These are phyloP conservation scores for Micoletzkya japonica DNA, from an alignment of 2,888 invertebrate species.

Conservation along the genomic window DNA sequence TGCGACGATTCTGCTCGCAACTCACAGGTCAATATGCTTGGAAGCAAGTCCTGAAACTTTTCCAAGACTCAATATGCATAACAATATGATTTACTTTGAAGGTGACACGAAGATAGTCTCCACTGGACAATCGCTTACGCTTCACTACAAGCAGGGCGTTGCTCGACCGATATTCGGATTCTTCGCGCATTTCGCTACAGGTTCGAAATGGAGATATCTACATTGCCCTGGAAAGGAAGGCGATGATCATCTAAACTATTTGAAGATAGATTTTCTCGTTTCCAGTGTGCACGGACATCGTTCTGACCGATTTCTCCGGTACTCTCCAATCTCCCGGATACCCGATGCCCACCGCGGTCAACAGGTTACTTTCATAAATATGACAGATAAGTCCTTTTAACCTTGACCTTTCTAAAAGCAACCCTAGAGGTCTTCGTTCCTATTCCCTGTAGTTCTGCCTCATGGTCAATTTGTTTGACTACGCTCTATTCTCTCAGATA, in stretches of 20 bases:
- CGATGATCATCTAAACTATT: no score
- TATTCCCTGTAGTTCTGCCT: no score
- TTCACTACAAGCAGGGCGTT: conserved; percentile 36
- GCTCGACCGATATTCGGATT: conserved; percentile 53
- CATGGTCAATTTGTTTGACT: no score
- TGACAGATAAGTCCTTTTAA: neutral
- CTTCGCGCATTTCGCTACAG: conserved; percentile 55
- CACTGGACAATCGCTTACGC: neutral
- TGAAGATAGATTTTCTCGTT: conserved; percentile 22
- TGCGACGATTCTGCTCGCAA: conserved; percentile 19
- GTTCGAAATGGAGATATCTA: conserved; percentile 5
- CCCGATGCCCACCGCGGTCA: conserved; percentile 32
- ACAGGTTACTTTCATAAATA: conserved; percentile 1
- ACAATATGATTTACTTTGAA: neutral
- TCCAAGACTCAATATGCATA: neutral
- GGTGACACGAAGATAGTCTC: conserved; percentile 22
- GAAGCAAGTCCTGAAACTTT: neutral
- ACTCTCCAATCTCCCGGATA: conserved; percentile 60
- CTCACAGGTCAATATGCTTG: neutral
- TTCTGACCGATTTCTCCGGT: conserved; percentile 39
- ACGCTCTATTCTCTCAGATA: conserved; percentile 2
- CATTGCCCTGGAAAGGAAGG: neutral
- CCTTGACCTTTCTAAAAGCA: neutral
- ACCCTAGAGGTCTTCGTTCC: neutral
- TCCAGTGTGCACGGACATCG: conserved; percentile 51